Evolutionary conservation across 2,888 invertebrate genomes (phyloP).

Genomic region (Anticlea derivata): DNA sequence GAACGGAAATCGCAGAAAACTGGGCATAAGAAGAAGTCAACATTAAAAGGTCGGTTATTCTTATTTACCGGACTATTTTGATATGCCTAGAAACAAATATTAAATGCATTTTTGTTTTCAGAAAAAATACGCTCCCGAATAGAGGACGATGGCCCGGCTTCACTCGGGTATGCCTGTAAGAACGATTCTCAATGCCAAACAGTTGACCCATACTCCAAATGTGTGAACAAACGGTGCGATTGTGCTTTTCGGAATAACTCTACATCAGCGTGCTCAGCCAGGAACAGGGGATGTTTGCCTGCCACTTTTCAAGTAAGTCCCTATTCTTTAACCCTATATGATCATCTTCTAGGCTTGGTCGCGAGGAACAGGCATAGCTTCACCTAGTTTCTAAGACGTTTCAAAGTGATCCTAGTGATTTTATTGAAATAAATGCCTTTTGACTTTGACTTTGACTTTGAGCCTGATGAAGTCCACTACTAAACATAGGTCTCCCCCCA

Average conservation of each 20-base stretch:
- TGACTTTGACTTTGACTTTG: too few relatives aligned
- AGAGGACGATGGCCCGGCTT: conserved; percentile 83
- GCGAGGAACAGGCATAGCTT: too few relatives aligned
- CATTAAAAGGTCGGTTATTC: conserved; percentile 66
- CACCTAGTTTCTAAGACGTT: too few relatives aligned
- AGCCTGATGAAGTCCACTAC: too few relatives aligned
- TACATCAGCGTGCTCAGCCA: conserved; percentile 87
- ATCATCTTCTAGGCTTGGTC: too few relatives aligned
- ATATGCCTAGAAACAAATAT: too few relatives aligned
- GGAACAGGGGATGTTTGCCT: conserved; percentile 90
- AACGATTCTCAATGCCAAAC: conserved; percentile 91
- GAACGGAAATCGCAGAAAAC: conserved; percentile 63
- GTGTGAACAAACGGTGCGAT: conserved; percentile 90
- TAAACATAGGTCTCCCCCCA: too few relatives aligned
- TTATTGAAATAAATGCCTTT: too few relatives aligned
- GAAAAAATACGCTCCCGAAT: conserved; percentile 72
- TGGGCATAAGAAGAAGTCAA: conserved; percentile 75
- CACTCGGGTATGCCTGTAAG: conserved; percentile 90
- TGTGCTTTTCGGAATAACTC: conserved; percentile 86
- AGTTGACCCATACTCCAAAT: conserved; percentile 90
- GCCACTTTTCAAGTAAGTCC: conserved; percentile 91
- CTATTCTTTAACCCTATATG: neutral
- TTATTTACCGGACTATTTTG: too few relatives aligned
- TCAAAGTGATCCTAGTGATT: too few relatives aligned
- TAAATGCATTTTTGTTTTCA: conserved; percentile 41